Evolutionary conservation across 2,888 invertebrate species (phyloP), one percentile per base, ranked within the genome.

Genomic region (Eumacrocentrus americanus): DNA sequence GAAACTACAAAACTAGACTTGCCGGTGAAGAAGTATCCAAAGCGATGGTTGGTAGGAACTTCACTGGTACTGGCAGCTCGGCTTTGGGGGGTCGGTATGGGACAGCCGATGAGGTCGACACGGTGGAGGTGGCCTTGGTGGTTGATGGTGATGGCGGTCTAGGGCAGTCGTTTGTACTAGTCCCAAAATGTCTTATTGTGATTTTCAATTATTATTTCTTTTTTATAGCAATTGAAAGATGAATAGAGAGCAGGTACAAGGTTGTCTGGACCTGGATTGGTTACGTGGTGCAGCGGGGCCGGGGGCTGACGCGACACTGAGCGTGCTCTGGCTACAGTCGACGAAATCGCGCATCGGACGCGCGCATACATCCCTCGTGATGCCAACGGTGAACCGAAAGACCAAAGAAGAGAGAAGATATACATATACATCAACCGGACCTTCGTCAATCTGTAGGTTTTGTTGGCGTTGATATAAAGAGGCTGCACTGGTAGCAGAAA

Each of bases 241-340:
- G 66, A 70, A 54, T 64, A n/a, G 53, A 68, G 65, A 72, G 66
- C 69, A 72, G 74, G 74, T 74, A 67, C 70, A 72, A 63, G 75
- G 76, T 74, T 72, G 62, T 60, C 74, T 75, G 76, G 75, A 73
- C 71, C 74, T 76, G 75, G 77, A 73, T 73, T 74, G 74, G 73
- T 75, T 65, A 73, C 75, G 76, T 77, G 78, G 75, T 78, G 76
- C 73, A 73, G 75, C 79, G 77, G 78, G 80, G 75, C 76, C 78
- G 78, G 77, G 79, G 77, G 76, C 79, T 79, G 76, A 78, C 79
- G 77, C 78, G 78, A 79, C 77, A 80, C 80, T 80, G 78, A 72
- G 70, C 73, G 68, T 74, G 72, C 64, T 71, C 71, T 72, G 67
- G 64, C 64, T 62, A 60, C 56, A 62, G 56, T 55, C 53, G 58